These are phyloP conservation scores for Watsonalla cultraria DNA, from an alignment of 2,888 invertebrate genomes.

Conservation along the genomic window DNA sequence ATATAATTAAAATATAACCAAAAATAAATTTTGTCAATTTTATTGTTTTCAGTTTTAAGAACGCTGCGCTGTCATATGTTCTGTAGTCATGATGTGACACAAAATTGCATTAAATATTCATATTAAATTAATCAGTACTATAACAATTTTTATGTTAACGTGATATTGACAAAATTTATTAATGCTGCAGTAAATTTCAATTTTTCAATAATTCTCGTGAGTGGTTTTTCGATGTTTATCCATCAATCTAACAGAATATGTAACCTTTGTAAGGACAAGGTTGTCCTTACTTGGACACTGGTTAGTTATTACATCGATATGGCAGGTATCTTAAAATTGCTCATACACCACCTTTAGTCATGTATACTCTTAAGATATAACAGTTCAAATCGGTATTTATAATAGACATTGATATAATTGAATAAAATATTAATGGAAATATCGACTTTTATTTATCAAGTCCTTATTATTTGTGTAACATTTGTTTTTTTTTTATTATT, in stretches of 20 bases:
- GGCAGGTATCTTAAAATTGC: conserved; percentile 53
- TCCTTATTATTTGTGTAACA: conserved; percentile 61
- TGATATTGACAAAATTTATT: background rate
- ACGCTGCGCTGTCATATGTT: background rate
- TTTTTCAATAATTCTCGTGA: background rate
- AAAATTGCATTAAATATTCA: too few relatives aligned
- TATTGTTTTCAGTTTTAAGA: background rate
- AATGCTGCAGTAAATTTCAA: background rate
- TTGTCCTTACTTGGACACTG: background rate
- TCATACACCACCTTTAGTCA: conserved; percentile 73
- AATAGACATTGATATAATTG: conserved; percentile 55
- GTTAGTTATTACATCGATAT: background rate
- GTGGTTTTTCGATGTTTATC: conserved; percentile 1
- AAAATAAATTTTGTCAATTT: background rate
- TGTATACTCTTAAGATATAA: conserved; percentile 54
- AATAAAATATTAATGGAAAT: conserved; percentile 66
- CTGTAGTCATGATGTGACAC: background rate
- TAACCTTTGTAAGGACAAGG: background rate
- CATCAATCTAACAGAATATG: background rate
- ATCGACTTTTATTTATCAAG: conserved; percentile 71
- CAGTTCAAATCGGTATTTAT: conserved; percentile 21
- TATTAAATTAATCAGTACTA: too few relatives aligned
- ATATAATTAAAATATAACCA: background rate
- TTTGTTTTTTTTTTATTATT: conserved; percentile 48
- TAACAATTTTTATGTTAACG: too few relatives aligned